Base-by-base conservation (phyloP, 2,888 invertebrate genomes). In the Heliconius ismenius region DNA sequence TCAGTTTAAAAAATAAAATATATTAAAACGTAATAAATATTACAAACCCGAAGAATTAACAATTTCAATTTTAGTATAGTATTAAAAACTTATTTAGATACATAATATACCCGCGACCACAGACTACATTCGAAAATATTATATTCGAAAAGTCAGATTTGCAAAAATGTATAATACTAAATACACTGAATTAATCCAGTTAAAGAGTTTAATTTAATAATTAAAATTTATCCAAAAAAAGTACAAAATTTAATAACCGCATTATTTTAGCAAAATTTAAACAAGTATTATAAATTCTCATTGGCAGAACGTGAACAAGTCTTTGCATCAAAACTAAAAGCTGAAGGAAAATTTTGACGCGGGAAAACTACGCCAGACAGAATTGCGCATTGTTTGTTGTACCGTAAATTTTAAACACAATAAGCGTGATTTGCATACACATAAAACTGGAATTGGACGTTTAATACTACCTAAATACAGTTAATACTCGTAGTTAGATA, bases 301-400 rank as follows among this genome's bases (percentile, higher is more conserved):
- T 70, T 70, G 54, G 58, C 54, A 58, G 32, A 58, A 70, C n/a
- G n/a, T 58, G 36, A 24, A 15, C 28, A 58, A 70, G 70, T 36
- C 58, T 70, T 58, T 58, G 70, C 70, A n/a, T 58, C 32, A 36
- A 36, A 70, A 70, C 70, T 70, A 58, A 58, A 54, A 54, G 70
- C 58, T 58, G 58, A 32, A 70, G 54, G 54, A 58, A 70, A 70
- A 58, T 36, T 43, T 73, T 62, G 39, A 21, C 39, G 73, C 73
- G 73, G 26, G 62, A 43, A 73, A 62, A 39, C 43, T 32, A 62
- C 73, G 13, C 21, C 62, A 43, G 15, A 36, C 54, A 54, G 58
- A 62, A 73, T 24, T 39, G 62, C 10, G 39, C 60, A 39, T 39
- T 62, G 62, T 73, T 73, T 62, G 24, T 26, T 73, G 73, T 60